phyloP scores from a whole-genome alignment of 2,888 invertebrate species.

The Apodemia mormo region DNA sequence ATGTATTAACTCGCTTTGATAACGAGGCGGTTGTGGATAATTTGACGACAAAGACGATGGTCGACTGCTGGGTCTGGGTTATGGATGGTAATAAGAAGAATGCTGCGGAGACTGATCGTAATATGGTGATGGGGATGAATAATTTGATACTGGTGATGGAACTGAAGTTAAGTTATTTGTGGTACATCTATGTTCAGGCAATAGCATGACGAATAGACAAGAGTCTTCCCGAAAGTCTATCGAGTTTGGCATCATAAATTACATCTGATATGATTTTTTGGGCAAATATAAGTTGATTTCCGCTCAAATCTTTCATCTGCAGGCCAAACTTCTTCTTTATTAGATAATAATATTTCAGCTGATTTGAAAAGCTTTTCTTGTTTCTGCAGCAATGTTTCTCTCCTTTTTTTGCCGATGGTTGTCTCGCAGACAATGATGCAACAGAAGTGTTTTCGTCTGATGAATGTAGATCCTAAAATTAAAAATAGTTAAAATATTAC shows the following conservation, averaged over 20 bases:
- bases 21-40: neutral
- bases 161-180: neutral
- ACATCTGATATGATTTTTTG: constrained; percentile 17
- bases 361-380: constrained; percentile 21
- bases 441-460: neutral
- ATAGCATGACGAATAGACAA: constrained; percentile 19
- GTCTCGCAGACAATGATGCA: neutral
- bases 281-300: neutral
- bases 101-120: neutral
- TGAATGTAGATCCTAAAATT: neutral
- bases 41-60: neutral
- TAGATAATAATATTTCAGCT: constrained; percentile 12
- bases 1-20: no score
- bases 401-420: neutral
- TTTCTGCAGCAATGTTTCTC: constrained; percentile 19
- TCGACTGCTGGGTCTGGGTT: constrained; percentile 13
- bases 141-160: constrained; percentile 16
- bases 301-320: constrained; percentile 11
- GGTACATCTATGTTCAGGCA: neutral
- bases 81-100: neutral
- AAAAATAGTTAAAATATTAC: no score
- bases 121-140: constrained; percentile 6
- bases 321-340: constrained; percentile 22
- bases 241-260: constrained; percentile 21
- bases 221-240: constrained; percentile 19